Percentiles rank a stretch among this genome's conserved stretches.
phyloP scores from a whole-genome alignment of 2,113 vertebrate species.

The Tychaedon coryphoeus region DNA sequence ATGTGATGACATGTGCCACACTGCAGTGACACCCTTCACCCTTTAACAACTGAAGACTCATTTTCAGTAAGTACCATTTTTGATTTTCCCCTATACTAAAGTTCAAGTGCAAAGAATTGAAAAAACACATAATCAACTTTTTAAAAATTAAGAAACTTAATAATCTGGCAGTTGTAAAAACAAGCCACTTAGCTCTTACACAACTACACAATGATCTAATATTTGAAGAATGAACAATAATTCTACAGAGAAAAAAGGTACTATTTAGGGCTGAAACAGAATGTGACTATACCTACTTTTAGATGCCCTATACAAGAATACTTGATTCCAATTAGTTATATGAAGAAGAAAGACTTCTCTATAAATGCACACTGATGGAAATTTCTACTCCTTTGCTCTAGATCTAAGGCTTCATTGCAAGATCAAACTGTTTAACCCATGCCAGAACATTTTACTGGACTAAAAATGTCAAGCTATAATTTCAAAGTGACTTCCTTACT shows the following conservation, averaged over 20 bases:
- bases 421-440: background rate
- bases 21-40: conserved; percentile 25
- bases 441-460: background rate
- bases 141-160: background rate
- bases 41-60: conserved; percentile 36
- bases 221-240: background rate
- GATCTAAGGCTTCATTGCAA: background rate
- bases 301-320: background rate
- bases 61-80: conserved; percentile 60
- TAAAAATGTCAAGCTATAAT: background rate
- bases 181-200: background rate
- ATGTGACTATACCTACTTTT: background rate
- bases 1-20: conserved; percentile 17
- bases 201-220: background rate
- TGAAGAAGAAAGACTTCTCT: background rate
- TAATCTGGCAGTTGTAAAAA: conserved; percentile 13
- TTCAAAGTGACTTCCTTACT: background rate
- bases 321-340: background rate
- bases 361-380: background rate
- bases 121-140: background rate
- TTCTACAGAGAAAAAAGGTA: background rate
- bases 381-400: background rate
- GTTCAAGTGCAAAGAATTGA: conserved; percentile 12
- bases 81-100: conserved; percentile 33
- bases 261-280: background rate